Percentiles rank a stretch among this genome's conserved stretches.
Evolutionary conservation across 2,888 invertebrate genomes (phyloP).

Genomic region (Lutraria lutraria): DNA sequence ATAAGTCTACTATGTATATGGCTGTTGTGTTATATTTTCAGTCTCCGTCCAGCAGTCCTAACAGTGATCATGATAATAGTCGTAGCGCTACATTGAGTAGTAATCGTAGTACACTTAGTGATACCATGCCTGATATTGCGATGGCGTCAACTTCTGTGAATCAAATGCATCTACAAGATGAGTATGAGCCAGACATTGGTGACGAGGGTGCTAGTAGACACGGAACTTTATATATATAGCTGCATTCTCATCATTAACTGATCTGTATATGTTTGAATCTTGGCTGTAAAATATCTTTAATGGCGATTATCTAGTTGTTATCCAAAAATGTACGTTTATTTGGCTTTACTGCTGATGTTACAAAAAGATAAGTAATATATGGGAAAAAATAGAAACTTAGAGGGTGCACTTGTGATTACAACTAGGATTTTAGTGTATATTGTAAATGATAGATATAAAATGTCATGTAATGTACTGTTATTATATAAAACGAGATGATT

Average conservation of each 20-base stretch:
- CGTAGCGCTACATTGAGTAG: constrained; percentile 65
- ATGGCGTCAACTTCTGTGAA: constrained; percentile 94
- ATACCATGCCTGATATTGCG: constrained; percentile 93
- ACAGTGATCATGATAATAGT: constrained; percentile 89
- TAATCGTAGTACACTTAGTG: constrained; percentile 89
- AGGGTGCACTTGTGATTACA: not conserved
- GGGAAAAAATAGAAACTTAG: not conserved
- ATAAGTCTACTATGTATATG: not conserved
- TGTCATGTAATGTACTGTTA: no score
- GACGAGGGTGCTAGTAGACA: constrained; percentile 88
- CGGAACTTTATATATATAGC: constrained; percentile 77
- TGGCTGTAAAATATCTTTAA: not conserved
- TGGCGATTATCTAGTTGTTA: not conserved
- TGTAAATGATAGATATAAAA: not conserved
- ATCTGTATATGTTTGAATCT: not conserved
- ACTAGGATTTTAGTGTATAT: not conserved
- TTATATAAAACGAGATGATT: constrained; percentile 7
- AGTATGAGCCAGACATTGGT: constrained; percentile 94
- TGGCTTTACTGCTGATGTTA: not conserved
- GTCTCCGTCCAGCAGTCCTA: constrained; percentile 80
- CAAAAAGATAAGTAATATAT: not conserved
- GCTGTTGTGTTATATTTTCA: constrained; percentile 44
- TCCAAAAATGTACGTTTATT: not conserved
- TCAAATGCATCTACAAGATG: constrained; percentile 88
- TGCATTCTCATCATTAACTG: not conserved